Conservation (phyloP, 2,888 invertebrate genomes). For the Ochropleura leucogaster region DNA sequence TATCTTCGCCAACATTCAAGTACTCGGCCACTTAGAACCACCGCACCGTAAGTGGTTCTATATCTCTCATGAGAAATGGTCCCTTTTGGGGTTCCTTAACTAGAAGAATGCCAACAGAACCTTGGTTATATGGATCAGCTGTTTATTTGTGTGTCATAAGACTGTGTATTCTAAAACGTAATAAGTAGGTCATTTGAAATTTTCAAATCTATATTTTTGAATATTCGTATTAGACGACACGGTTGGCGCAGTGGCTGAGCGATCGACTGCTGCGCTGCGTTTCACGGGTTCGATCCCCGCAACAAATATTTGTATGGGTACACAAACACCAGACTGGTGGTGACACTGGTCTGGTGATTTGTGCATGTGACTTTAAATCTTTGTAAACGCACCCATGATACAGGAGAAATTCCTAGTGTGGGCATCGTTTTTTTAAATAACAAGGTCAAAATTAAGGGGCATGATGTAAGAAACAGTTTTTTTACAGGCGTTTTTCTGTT, state of each 20-base stretch:
- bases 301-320: too few species aligned
- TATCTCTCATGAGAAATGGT: conserved; percentile 31
- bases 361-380: too few species aligned
- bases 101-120: background rate
- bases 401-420: too few species aligned
- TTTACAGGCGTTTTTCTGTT: background rate
- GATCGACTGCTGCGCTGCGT: too few species aligned
- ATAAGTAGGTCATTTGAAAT: background rate
- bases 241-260: too few species aligned
- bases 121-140: background rate
- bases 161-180: background rate
- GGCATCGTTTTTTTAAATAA: too few species aligned
- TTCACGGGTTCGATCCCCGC: too few species aligned
- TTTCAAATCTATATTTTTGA: background rate
- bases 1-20: conserved; percentile 26
- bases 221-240: background rate
- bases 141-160: background rate
- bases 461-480: background rate
- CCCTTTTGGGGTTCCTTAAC: conserved; percentile 1
- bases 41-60: conserved; percentile 28
- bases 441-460: background rate
- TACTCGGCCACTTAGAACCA: conserved; percentile 25
- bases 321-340: too few species aligned
- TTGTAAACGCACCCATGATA: too few species aligned
- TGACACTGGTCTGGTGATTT: too few species aligned